Evolutionary conservation across 2,113 vertebrate genomes (phyloP), one percentile per base, ranked within the genome.

Genomic region (Clarias batrachus): DNA sequence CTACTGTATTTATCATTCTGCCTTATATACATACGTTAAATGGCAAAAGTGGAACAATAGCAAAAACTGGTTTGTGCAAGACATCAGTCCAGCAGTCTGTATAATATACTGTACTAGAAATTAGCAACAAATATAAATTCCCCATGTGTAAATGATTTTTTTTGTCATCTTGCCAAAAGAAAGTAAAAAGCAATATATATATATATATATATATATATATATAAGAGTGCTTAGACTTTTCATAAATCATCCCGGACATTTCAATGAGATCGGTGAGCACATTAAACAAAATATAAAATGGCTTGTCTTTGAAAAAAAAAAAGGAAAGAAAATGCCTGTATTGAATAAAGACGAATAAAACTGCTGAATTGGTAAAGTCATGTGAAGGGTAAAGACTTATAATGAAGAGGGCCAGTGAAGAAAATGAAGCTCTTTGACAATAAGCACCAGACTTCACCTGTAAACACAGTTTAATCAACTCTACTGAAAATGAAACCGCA

Each of bases 341-440:
- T 13, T 11, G 21, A 62, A 62, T n/a, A 23, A 71, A 79, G 74
- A 37, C 23, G 25, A 68, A 56, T 19, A n/a, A 73, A 66, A 80
- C 52, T 37, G 30, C 30, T 27, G 30, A 41, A 82, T 23, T 68
- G 63, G 11, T 48, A 52, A 80, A 86, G 85, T 89, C 76, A 30
- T 66, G 37, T 86, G 85, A 86, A 89, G 81, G 88, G 66, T 76
- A 74, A 81, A 41, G 21, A 70, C 81, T 89, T 48, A 27, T 84
- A 86, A 86, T 2, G 30, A 52, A 60, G 12, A 54, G 17, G 25
- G 62, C 48, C 57, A 27, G 62, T 13, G 57, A 12, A 48, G 63
- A 83, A 68, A 83, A 84, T 59, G 73, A 59, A 62, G 57, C 17
- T 33, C 25, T 71, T 73, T 86, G 70, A 86, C 62, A 37, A 11